A percentile compares a stretch with the other conserved stretches of the same genome.
Conservation (phyloP, 2,888 invertebrate genomes). For the Ormyrus labotus region DNA sequence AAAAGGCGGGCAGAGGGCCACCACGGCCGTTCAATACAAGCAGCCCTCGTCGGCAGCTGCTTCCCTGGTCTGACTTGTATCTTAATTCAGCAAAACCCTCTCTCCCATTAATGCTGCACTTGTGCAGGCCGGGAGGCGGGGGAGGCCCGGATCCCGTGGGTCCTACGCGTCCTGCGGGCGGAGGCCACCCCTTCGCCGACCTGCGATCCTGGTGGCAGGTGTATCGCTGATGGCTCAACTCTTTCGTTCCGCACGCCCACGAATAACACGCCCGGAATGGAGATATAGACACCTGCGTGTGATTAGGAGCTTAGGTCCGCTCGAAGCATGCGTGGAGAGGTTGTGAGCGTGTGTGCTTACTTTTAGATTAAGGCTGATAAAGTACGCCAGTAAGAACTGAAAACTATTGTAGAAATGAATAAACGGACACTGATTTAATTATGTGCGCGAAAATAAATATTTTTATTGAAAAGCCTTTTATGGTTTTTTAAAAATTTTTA, state of each 20-base stretch:
- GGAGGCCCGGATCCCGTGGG: neutral
- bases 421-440: too few relatives aligned
- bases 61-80: constrained; percentile 67
- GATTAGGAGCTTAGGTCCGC: too few relatives aligned
- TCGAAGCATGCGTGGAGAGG: neutral
- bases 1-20: neutral
- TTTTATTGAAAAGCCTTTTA: too few relatives aligned
- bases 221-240: constrained; percentile 66
- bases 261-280: neutral
- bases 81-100: constrained; percentile 65
- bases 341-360: too few relatives aligned
- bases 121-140: neutral
- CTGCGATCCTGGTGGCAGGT: constrained; percentile 59
- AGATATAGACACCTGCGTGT: too few relatives aligned
- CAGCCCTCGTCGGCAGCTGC: constrained; percentile 56
- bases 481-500: too few relatives aligned
- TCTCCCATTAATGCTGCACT: too few relatives aligned
- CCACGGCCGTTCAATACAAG: neutral
- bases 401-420: too few relatives aligned
- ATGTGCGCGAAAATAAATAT: too few relatives aligned
- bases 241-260: constrained; percentile 57
- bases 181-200: constrained; percentile 15
- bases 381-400: too few relatives aligned
- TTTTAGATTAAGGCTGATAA: too few relatives aligned
- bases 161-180: neutral